Percentiles rank a stretch among this genome's conserved stretches.
Conservation (phyloP, 2,113 vertebrate species). For the Chamaetylas fuelleborni region DNA sequence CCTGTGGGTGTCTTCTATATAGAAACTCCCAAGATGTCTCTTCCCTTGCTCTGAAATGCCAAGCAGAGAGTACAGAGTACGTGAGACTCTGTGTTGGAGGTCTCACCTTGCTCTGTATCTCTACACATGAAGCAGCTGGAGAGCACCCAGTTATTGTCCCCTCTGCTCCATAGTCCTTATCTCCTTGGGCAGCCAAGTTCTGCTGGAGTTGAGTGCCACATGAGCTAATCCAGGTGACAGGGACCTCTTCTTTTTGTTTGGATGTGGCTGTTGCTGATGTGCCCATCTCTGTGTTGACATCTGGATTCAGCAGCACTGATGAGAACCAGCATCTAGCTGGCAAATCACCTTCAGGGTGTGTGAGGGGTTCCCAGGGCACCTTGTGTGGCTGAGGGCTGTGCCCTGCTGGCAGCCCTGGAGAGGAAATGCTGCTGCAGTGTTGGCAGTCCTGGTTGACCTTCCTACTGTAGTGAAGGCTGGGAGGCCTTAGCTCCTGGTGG, state of each 20-base stretch:
- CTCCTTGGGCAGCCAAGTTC: not conserved
- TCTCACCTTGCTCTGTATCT: not conserved
- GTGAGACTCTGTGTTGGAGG: not conserved
- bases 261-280: not conserved
- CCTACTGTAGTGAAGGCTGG: not conserved
- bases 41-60: not conserved
- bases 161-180: not conserved
- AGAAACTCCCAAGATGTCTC: not conserved
- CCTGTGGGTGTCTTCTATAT: not conserved
- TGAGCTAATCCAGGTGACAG: not conserved
- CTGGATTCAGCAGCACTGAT: not conserved
- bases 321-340: rapidly evolving
- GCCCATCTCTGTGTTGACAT: not conserved
- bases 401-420: not conserved
- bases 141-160: not conserved
- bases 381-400: not conserved
- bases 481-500: not conserved
- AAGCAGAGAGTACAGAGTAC: not conserved
- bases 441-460: not conserved
- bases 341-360: not conserved
- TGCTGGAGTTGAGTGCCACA: not conserved
- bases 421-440: not conserved
- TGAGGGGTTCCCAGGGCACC: not conserved
- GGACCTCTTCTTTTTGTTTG: not conserved
- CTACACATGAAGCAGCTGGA: not conserved